Evolutionary conservation across 2,888 invertebrate species (phyloP).

Genomic region (Agonum fuliginosum): DNA sequence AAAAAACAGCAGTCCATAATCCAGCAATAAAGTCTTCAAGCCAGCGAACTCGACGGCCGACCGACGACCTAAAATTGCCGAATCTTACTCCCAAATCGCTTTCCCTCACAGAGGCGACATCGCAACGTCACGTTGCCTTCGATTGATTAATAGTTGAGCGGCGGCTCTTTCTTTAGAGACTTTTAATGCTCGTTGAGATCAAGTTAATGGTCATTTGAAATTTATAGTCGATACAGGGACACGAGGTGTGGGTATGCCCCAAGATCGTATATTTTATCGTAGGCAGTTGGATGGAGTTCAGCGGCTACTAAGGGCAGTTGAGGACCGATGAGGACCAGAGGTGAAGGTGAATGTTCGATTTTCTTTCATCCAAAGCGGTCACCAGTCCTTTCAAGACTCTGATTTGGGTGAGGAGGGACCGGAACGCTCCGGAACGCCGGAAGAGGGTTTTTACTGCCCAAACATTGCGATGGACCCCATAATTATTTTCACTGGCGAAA

Average conservation of each 20-base stretch:
- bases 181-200: constrained; percentile 64
- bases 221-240: constrained; percentile 63
- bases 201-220: constrained; percentile 65
- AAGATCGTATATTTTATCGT: constrained; percentile 48
- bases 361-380: constrained; percentile 18
- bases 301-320: background rate
- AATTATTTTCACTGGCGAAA: too few species aligned
- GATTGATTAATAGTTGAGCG: constrained; percentile 53
- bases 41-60: too few species aligned
- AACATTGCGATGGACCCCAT: too few species aligned
- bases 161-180: constrained; percentile 62
- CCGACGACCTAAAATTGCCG: constrained; percentile 1
- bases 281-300: background rate
- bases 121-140: constrained; percentile 16
- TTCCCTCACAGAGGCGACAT: background rate
- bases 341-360: constrained; percentile 7
- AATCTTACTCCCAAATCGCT: constrained; percentile 33
- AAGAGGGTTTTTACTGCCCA: too few species aligned
- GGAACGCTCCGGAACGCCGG: too few species aligned
- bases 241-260: constrained; percentile 3
- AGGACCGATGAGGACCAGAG: constrained; percentile 10
- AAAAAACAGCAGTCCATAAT: constrained; percentile 7
- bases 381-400: constrained; percentile 18
- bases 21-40: constrained; percentile 24
- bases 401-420: constrained; percentile 28